A percentile compares a stretch with the other conserved stretches of the same genome.
These are phyloP conservation scores for Chinchilla lanigera DNA, from an alignment of 2,113 vertebrate genomes.

Conservation along the genomic window DNA sequence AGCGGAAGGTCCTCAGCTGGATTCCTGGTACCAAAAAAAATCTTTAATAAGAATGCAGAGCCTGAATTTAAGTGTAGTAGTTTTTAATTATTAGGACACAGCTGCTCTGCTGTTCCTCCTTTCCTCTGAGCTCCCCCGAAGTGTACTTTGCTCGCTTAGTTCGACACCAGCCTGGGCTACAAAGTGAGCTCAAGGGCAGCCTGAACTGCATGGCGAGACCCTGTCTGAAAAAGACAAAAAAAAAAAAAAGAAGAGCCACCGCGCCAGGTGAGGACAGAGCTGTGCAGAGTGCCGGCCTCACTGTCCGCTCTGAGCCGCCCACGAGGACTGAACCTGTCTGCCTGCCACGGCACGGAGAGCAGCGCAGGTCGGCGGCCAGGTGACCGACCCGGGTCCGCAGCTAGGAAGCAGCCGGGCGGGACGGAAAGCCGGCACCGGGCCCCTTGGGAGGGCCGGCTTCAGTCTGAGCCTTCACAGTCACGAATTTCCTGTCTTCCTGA, in stretches of 20 bases:
- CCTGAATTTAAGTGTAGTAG: background rate
- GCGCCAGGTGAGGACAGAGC: too few relatives aligned
- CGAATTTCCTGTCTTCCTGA: background rate
- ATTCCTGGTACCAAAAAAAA: too few relatives aligned
- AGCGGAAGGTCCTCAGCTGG: too few relatives aligned
- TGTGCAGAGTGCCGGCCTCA: background rate
- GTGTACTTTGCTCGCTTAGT: background rate
- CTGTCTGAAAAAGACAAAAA: too few relatives aligned
- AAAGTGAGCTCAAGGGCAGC: too few relatives aligned
- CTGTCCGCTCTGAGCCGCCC: background rate
- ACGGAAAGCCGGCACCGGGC: background rate
- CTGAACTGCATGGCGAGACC: too few relatives aligned
- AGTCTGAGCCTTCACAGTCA: background rate
- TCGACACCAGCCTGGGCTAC: too few relatives aligned
- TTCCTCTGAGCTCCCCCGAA: background rate
- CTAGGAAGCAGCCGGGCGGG: background rate
- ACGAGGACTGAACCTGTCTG: background rate
- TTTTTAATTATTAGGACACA: slow-evolving; percentile 11
- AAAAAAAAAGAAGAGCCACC: too few relatives aligned
- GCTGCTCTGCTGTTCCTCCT: background rate
- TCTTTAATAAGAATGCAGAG: background rate
- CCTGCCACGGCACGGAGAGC: background rate
- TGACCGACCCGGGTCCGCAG: background rate
- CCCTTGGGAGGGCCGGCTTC: background rate
- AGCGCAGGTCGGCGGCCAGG: background rate